These are phyloP conservation scores for Spatula clypeata DNA, from an alignment of 2,797 vertebrate species.

Conservation along the genomic window DNA sequence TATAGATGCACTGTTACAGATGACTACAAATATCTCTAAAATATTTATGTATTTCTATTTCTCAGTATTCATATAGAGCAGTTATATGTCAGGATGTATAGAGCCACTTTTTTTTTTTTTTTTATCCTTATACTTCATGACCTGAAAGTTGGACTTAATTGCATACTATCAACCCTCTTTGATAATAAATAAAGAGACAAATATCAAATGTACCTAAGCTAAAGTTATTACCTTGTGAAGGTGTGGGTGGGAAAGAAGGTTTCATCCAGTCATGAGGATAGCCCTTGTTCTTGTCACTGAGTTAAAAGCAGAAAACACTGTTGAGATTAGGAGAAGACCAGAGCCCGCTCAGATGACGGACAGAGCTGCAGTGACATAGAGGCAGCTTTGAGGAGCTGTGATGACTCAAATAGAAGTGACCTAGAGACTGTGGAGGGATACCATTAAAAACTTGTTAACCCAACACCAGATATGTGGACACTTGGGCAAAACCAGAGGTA, in stretches of 20 bases:
- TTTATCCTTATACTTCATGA: background rate
- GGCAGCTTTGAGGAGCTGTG: background rate
- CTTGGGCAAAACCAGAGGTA: background rate
- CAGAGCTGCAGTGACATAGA: background rate
- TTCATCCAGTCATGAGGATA: background rate
- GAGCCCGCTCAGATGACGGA: background rate
- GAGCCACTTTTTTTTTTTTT: background rate
- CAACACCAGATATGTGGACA: background rate
- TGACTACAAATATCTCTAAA: background rate
- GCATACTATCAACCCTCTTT: background rate
- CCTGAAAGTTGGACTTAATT: background rate
- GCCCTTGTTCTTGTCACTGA: background rate
- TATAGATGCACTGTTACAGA: background rate
- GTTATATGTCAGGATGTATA: background rate
- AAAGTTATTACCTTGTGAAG: background rate
- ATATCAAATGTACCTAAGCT: background rate
- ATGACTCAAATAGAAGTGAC: background rate
- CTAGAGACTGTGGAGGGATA: background rate
- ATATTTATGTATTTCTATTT: background rate
- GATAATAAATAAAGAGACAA: background rate
- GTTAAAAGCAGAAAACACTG: background rate
- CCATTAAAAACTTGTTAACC: background rate
- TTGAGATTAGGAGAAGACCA: background rate
- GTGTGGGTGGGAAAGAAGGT: rapidly evolving
- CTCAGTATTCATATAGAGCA: background rate